Conservation (phyloP, 1,140 invertebrate species). For the Adoxophyes honmai region DNA sequence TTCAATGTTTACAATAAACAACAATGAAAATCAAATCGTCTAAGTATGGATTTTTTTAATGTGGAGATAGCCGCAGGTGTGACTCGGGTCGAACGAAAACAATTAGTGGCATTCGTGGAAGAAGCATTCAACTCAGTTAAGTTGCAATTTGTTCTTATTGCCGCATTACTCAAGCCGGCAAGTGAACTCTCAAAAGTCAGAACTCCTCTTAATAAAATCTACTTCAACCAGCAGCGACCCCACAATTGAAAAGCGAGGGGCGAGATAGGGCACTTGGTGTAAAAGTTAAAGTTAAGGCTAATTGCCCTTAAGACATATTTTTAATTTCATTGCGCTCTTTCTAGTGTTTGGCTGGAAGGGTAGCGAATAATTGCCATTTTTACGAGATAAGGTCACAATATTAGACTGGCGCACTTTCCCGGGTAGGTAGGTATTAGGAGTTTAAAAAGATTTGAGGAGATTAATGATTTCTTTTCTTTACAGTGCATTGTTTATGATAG, state of each 20-base stretch:
- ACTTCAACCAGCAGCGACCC: slow-evolving; percentile 62
- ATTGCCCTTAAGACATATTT: slow-evolving; percentile 80
- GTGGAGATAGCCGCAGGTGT: too few species aligned
- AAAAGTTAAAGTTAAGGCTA: slow-evolving; percentile 78
- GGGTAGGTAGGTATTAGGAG: slow-evolving; percentile 26
- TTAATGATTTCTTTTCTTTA: slow-evolving; percentile 19
- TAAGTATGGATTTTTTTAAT: too few species aligned
- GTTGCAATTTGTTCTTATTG: slow-evolving; percentile 1
- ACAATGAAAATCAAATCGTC: too few species aligned
- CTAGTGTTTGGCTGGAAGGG: slow-evolving; percentile 55
- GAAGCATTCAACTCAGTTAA: slow-evolving; percentile 16
- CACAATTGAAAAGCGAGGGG: slow-evolving; percentile 74
- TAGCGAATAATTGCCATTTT: slow-evolving; percentile 68
- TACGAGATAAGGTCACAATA: slow-evolving; percentile 70
- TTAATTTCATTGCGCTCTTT: slow-evolving; percentile 78
- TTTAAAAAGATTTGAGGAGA: slow-evolving; percentile 14
- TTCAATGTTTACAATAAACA: too few species aligned
- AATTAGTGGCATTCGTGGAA: background rate
- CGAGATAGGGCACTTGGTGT: slow-evolving; percentile 74
- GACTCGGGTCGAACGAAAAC: too few species aligned
- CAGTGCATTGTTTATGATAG: too few species aligned
- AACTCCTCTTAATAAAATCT: slow-evolving; percentile 72
- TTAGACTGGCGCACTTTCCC: slow-evolving; percentile 69
- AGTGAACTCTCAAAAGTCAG: slow-evolving; percentile 44
- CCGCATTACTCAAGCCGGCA: slow-evolving; percentile 23